These are phyloP conservation scores for Cecidostiba fungosa DNA, from an alignment of 2,888 invertebrate genomes.

Conservation along the genomic window DNA sequence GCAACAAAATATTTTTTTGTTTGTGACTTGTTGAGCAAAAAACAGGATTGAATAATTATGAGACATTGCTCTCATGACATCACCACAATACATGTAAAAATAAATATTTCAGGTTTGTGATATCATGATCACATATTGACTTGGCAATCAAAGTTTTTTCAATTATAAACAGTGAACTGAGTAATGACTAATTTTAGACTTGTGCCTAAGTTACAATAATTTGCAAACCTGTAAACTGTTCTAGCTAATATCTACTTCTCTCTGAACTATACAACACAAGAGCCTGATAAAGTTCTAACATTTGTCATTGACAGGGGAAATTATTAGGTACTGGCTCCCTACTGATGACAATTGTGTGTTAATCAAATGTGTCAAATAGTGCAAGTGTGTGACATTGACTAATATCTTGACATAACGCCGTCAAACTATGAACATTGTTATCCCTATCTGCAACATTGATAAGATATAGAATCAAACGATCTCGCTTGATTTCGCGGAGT, in stretches of 20 bases:
- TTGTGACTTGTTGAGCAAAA: background rate
- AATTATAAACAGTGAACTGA: conserved; percentile 13
- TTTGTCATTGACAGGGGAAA: conserved; percentile 33
- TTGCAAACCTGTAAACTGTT: background rate
- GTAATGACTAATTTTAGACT: conserved; percentile 36
- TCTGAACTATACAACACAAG: background rate
- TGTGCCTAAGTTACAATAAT: conserved; percentile 18
- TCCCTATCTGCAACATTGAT: conserved; percentile 59
- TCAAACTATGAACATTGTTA: conserved; percentile 51
- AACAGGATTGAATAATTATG: background rate
- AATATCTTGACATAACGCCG: conserved; percentile 27
- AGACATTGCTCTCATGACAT: background rate
- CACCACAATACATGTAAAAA: background rate
- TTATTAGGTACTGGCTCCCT: conserved; percentile 32
- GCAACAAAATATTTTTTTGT: background rate
- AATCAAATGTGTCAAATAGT: conserved; percentile 54
- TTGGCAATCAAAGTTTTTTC: background rate
- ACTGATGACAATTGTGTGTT: conserved; percentile 48
- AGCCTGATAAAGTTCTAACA: conserved; percentile 25
- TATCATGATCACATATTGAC: background rate
- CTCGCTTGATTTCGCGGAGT: conserved; percentile 50
- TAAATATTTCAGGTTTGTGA: conserved; percentile 8
- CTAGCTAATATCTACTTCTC: background rate
- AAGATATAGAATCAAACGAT: conserved; percentile 55
- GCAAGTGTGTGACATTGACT: conserved; percentile 53